Evolutionary conservation across 2,888 invertebrate species (phyloP), one percentile per base, ranked within the genome.

Genomic region (Lasius fuliginosus): DNA sequence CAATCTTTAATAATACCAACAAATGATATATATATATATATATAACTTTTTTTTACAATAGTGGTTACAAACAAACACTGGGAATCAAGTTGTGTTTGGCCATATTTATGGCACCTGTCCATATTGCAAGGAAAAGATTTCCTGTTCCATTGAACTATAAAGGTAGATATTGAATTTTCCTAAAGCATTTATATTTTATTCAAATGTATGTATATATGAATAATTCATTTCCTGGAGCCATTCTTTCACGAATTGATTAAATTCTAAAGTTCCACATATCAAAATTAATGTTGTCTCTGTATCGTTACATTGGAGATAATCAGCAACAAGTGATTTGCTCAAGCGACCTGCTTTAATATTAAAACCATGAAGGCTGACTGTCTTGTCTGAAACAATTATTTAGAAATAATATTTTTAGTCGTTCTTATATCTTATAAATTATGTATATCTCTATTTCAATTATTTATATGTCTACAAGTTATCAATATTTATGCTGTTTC

Each of bases 81-180:
- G 85, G 11, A 94, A 94, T 87, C 90, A 92, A 86, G 85, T 93
- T 73, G 89, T 91, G 11, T 95, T 95, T 75, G 86, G 89, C 75
- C 85, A 93, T 23, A 93, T 94, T 53, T 91, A 93, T 89, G 94
- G 94, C 40, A 85, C 83, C 15, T 94, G 94, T 86, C 94, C 93
- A 18, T 89, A 94, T 67, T 95, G 94, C 81, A 89, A 89, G 65
- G 92, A 93, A 77, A 91, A 84, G 60, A 93, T 94, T 88, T 92
- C 92, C 12, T 94, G 94, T 86, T 81, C 87, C 27, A 88, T 92
- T 53, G 71, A 86, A 62, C 85, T 62, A 58, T 56, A 58, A 69
- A 71, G 36, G 12, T 58, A 83, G 4, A 60, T 58, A 75, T 53
- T 82, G 1, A 73, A 23, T 65, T 42, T 33, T 62, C 33, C 18